A percentile compares a stretch with the other conserved stretches of the same genome.
Conservation (phyloP, 2,888 invertebrate species). For the Dichetophora obliterata region DNA sequence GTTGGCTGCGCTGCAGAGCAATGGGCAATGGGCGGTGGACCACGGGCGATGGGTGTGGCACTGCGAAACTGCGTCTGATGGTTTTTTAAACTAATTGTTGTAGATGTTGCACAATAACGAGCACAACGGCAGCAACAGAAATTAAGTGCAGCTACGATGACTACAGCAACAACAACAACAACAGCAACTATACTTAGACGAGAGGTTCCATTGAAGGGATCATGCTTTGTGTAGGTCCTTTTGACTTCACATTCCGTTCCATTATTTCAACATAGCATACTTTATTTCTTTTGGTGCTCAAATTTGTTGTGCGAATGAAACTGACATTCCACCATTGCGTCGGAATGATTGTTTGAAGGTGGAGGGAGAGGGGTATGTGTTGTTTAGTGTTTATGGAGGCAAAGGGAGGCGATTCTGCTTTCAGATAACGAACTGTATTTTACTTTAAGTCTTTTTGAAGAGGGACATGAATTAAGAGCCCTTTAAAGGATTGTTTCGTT, state of each 20-base stretch:
- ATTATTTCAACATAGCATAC: no score
- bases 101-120: slow-evolving; percentile 37
- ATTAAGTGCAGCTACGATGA: background rate
- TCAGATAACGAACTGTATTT: slow-evolving; percentile 19
- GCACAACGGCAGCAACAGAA: background rate
- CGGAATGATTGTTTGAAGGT: background rate
- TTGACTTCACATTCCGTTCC: background rate
- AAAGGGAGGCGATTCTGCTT: background rate
- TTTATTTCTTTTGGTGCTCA: no score
- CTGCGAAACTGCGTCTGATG: slow-evolving; percentile 24
- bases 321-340: background rate
- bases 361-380: background rate
- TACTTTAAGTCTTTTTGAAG: slow-evolving; percentile 21
- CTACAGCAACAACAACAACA: background rate
- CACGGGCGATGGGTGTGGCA: background rate
- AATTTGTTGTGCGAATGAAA: background rate
- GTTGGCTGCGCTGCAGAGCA: no score
- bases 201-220: background rate
- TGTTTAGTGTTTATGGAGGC: no score
- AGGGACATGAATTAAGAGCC: slow-evolving; percentile 2
- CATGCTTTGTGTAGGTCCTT: background rate
- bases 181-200: background rate
- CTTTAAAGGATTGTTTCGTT: slow-evolving; percentile 7
- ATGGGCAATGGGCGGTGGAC: no score
- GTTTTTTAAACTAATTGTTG: slow-evolving; percentile 44